phyloP scores from a whole-genome alignment of 92 coral and sea anemone species.

The Ricordea florida region DNA sequence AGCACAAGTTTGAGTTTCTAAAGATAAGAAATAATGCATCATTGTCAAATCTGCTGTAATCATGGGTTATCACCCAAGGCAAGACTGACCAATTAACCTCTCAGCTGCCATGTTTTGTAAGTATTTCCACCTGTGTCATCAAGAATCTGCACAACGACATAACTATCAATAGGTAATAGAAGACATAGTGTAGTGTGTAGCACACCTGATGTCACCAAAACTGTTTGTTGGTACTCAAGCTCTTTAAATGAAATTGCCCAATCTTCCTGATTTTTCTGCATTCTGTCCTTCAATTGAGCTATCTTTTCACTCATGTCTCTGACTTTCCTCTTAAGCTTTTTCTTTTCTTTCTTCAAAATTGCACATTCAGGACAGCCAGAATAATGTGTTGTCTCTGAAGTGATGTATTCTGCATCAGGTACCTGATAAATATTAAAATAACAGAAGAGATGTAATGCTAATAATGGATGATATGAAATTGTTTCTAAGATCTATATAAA shows the following conservation, averaged over 20 bases:
- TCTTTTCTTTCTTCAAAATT: conserved; percentile 4
- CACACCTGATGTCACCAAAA: conserved; percentile 17
- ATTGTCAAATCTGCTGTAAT: neutral
- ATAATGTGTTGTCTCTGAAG: neutral
- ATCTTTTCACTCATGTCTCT: neutral
- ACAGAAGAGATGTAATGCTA: neutral
- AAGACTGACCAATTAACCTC: neutral
- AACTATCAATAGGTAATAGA: neutral
- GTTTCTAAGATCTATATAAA: neutral
- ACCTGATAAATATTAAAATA: neutral
- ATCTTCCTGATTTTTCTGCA: neutral
- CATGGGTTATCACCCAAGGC: conserved; percentile 3
- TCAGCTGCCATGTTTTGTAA: conserved; percentile 1
- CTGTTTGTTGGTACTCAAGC: conserved; percentile 9
- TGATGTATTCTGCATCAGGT: neutral
- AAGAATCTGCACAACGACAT: neutral
- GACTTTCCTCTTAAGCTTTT: conserved; percentile 6
- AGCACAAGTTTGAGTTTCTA: conserved; percentile 8
- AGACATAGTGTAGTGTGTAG: neutral
- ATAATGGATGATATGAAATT: neutral
- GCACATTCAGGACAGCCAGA: neutral
- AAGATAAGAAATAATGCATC: neutral
- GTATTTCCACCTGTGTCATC: neutral
- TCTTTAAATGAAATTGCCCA: conserved; percentile 7
- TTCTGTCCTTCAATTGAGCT: neutral